Evolutionary conservation across 1,140 invertebrate species (phyloP), one percentile per base, ranked within the genome.

Genomic region (Vollenhovia emeryi): DNA sequence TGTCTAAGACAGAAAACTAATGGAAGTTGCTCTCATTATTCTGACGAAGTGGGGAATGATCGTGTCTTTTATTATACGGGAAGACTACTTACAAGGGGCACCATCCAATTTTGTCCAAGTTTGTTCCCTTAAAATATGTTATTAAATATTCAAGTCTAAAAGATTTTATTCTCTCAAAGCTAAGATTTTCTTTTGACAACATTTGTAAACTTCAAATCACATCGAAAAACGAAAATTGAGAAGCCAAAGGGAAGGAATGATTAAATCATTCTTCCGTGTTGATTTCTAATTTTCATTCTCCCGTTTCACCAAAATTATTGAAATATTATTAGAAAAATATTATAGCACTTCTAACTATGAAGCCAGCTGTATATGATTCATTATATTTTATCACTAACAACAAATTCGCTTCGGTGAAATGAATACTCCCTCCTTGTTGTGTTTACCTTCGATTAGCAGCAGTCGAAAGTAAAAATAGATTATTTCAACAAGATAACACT

Each of bases 61-160:
- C 18, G 43, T 78, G 27, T 76, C 30, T 52, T 13, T 21, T 79
- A 52, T 69, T 68, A 69, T 80, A 57, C 24, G 27, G 48, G 7
- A 36, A 69, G 21, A 45, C n/a, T 71, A 80, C 21, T 52, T 48
- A 50, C 24, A 24, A 48, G 11, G 21, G 15, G 11, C 27, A 52
- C 3, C 36, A 3, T 62, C 9, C 18, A 64, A 64, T 64, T 21
- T 64, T 40, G 18, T 15, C n/a, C 9, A 40, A 36, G 11, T 21
- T 40, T 64, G 43, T 64, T 40, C 11, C 5, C 9, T 40, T 36
- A 8, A 21, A 64, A 64, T 40, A 36, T 40, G 60, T 64, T 40
- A 64, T 64, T 64, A 64, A 40, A 40, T 5, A 40, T 64, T 64
- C 1, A 64, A 21, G 11, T 62, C 2, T 62, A 21, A 62, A 3